Evolutionary conservation across 2,888 invertebrate species (phyloP), one percentile per base, ranked within the genome.

Genomic region (Thyatira batis): DNA sequence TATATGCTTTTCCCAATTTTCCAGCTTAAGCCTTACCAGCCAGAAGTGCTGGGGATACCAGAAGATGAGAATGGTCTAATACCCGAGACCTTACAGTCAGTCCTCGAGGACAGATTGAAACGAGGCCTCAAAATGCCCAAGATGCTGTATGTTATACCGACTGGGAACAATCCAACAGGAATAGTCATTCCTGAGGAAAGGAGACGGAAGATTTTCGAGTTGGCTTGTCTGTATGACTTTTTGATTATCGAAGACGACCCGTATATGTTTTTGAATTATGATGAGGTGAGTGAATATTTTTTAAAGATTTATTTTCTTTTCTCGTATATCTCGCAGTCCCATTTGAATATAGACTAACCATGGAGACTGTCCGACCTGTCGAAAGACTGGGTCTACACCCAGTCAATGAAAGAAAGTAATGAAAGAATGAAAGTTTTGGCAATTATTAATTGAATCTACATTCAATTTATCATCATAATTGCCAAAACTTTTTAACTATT

Each of bases 211-310:
- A 94, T 97, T 45, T 97, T 97, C 75, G 90, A 93, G 63, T 89
- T 97, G 59, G 96, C 96, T 46, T 95, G 95, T 82, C 92, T 94
- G 77, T 96, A 95, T 78, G 94, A 97, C 83, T 93, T 97, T 30
- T 72, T 97, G 8, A 96, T 97, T 51, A 71, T 97, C 6, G 97
- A 97, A 77, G 97, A 97, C 71, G 97, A 97, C 81, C 96, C 97
- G 0, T 97, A 97, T 73, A 95, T 94, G 84, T 96, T 95, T 76
- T 85, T 97, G 73, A 95, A 95, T 78, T 97, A 95, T 80, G 85
- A 93, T 62, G 92, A 94, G 57, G 94, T 94, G 59, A 86, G 87
- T 74, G 45, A 4, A 13, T 43, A 45, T 45, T n/a, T n/a, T n/a
- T n/a, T n/a, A n/a, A n/a, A n/a, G n/a, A n/a, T n/a, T n/a, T n/a